Evolutionary conservation across 2,888 invertebrate genomes (phyloP).

Genomic region (Callimorpha dominula): DNA sequence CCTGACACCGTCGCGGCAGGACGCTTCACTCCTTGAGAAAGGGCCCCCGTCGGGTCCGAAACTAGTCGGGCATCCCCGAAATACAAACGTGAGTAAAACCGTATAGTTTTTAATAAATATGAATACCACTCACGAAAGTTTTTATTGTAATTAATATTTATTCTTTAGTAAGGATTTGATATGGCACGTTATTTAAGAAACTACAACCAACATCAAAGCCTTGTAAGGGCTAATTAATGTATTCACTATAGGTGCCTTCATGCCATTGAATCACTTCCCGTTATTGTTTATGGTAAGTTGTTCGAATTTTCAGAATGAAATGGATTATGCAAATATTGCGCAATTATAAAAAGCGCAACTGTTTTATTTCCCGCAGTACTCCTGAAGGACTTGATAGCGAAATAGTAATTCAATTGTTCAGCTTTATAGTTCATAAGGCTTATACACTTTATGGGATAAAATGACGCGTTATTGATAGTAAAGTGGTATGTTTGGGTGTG

Average conservation of each 20-base stretch:
- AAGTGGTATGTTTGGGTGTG: constrained; percentile 68
- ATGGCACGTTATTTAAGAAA: background rate
- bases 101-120: too few species aligned
- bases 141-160: too few species aligned
- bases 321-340: constrained; percentile 45
- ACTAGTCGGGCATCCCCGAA: too few species aligned
- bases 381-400: constrained; percentile 33
- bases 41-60: too few species aligned
- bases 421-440: constrained; percentile 60
- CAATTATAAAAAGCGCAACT: constrained; percentile 40
- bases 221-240: constrained; percentile 32
- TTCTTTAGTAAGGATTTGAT: background rate
- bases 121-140: too few species aligned
- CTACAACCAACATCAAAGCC: constrained; percentile 1
- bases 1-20: too few species aligned
- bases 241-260: constrained; percentile 19
- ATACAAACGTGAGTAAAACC: too few species aligned
- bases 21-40: too few species aligned
- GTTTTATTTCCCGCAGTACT: constrained; percentile 33
- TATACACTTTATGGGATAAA: constrained; percentile 68
- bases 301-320: constrained; percentile 34
- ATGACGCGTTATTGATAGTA: constrained; percentile 80
- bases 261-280: constrained; percentile 29
- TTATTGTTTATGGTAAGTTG: constrained; percentile 36
- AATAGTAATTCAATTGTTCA: constrained; percentile 59